Evolutionary conservation across 2,113 vertebrate genomes (phyloP), one percentile per base, ranked within the genome.

Genomic region (Zosterops pallidus): DNA sequence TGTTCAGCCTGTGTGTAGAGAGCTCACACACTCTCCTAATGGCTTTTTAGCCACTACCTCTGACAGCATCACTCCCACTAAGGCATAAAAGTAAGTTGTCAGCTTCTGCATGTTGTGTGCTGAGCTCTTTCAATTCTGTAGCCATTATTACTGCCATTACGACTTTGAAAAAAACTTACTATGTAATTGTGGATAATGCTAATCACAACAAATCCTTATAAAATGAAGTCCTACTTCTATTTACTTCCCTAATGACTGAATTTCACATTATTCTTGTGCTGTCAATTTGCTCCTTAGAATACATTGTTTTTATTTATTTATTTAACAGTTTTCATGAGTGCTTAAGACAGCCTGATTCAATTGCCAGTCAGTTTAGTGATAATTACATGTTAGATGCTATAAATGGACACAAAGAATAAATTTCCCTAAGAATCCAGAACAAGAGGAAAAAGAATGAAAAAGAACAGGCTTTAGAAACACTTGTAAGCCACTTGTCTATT

Each of bases 401-500:
- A 95, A 91, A 78, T 49, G 64, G 92, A 90, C 23, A 69, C 71
- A 95, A 78, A 86, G 33, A 55, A 63, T 56, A 14, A 55, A 69
- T 63, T 86, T 86, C 19, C 29, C 23, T 52, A 69, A 53, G 57
- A 84, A 82, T 46, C 4, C 18, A 85, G 37, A 89, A 75, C 35
- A 86, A 37, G 17, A 56, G 11, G 26, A 41, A 64, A 92, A 85
- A 80, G 29, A 90, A 82, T 64, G 56, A 87, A 52, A 87, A 86
- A n/a, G 11, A 87, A 7, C 22, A 86, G n/a, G 29, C 64, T 94
- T 87, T 44, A 93, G 56, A 94, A 92, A 89, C 50, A 62, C 78
- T 92, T 90, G 44, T 67, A 88, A 96, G 46, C 39, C 84, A 86
- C 94, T 96, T 94, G 68, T 89, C 87, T 91, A 28, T 67, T 81